Base-by-base conservation (phyloP, 2,888 invertebrate genomes). In the Chrysolina oricalcia region DNA sequence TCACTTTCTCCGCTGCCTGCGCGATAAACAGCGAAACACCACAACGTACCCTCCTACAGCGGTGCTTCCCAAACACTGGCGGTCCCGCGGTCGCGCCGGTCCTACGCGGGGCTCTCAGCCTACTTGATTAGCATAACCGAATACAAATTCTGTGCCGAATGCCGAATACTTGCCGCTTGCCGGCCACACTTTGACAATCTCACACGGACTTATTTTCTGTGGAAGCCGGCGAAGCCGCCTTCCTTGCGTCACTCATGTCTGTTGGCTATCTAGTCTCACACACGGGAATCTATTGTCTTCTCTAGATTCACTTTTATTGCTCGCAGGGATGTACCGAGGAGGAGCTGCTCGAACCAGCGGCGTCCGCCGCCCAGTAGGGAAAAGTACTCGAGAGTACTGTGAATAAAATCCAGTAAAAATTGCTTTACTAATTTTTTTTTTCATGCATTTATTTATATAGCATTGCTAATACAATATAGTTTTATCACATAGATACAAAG, bases 41-140 rank as follows among this genome's bases (percentile, higher is more conserved):
- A 79, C 78, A 80, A 81, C 81, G 84, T 84, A 82, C 83, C 83
- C 81, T 82, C 80, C 82, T 81, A 80, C 41, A 73, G 76, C 80
- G 76, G 76, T 77, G 81, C 79, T 84, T 82, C 81, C 82, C 80
- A 82, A 83, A 84, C 83, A 83, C 84, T 84, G 82, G 56, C 27
- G 66, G 59, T 23, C 59, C 3, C 11, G 21, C 59, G 21, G 72
- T 73, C 67, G 74, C 50, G 72, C 73, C 73, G 71, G 43, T 56
- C 62, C 48, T 67, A 41, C 46, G 67, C 67, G 21, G 40, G 46
- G 10, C 62, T 21, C 62, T 59, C 43, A 46, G 65, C 43, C 76
- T 70, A 76, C 77, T 74, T 79, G 78, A 80, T 81, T 81, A 80
- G 78, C 79, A 80, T 81, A 81, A 77, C 74, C 77, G 76, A 79